Evolutionary conservation across 2,113 vertebrate species (phyloP), one percentile per base, ranked within the genome.

Genomic region (Atherinomorus stipes): DNA sequence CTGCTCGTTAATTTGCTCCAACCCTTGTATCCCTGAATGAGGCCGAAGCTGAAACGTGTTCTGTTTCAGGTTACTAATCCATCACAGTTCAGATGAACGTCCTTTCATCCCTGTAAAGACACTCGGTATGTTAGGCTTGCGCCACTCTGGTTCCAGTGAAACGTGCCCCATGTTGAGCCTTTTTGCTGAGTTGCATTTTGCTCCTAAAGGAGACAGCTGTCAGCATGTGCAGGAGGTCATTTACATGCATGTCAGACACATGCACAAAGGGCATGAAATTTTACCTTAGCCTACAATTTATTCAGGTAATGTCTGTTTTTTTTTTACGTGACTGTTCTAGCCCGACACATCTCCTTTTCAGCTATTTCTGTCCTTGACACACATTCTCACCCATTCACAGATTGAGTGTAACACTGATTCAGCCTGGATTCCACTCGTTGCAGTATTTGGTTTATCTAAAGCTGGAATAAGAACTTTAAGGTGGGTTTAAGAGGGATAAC

Each of bases 1-100:
- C 53, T 47, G 22, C 82, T 42, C 42, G 38, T 59, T 68, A 73
- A 83, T 63, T 52, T 54, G 12, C 12, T 56, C 64, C 38, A 58
- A 60, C 63, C 74, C 74, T 50, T 18, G 67, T 72, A 74, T 86
- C 80, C 58, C 59, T 62, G 74, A 66, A 72, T 52, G 80, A 66
- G 22, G 82, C 68, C 57, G 23, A 63, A 81, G 78, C 73, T 82
- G 54, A 85, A 66, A 78, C 7, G 44, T 49, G 76, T 68, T 13
- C 25, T 19, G 81, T 64, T 53, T 90, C 66, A 44, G 69, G 76
- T 87, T 84, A 80, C 83, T 68, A 72, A 83, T 81, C 62, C 70
- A 42, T n/a, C 6, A 19, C 52, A 22, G 61, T 49, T 57, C 60
- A 66, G 56, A 59, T 52, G 71, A 81, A 49, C 57, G 59, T 28